Evolutionary conservation across 2,113 vertebrate species (phyloP).

Genomic region (Pollimyrus isidori): DNA sequence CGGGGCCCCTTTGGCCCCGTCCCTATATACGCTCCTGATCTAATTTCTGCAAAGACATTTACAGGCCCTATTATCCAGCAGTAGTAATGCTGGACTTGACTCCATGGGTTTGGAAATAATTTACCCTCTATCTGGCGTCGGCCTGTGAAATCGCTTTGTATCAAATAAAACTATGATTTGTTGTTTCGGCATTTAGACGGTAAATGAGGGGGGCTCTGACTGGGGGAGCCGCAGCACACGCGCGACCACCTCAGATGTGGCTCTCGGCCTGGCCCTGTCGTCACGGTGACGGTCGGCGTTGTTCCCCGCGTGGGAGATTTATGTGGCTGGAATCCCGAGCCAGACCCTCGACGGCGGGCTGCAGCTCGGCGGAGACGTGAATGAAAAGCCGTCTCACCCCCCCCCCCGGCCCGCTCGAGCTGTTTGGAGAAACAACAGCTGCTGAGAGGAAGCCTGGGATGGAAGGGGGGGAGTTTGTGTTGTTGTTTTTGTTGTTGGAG

Average conservation of each 20-base stretch:
- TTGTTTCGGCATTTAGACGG: neutral
- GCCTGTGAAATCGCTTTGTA: neutral
- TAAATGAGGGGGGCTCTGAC: neutral
- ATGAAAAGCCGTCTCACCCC: constrained; percentile 14
- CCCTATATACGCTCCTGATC: neutral
- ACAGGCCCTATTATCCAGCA: neutral
- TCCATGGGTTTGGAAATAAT: neutral
- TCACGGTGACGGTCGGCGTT: neutral
- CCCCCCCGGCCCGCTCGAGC: neutral
- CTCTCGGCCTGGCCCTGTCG: neutral
- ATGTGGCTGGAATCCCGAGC: constrained; percentile 17
- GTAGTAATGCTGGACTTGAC: neutral
- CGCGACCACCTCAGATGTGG: neutral
- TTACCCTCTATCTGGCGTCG: neutral
- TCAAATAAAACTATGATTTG: neutral
- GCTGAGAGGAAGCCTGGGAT: neutral
- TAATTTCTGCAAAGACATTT: neutral
- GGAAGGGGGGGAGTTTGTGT: neutral
- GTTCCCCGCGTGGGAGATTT: neutral
- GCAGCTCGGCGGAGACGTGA: constrained; percentile 9
- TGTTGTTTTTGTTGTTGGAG: neutral
- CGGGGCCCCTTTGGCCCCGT: neutral
- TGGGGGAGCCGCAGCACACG: neutral
- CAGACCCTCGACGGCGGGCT: constrained; percentile 21
- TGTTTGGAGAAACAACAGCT: neutral